Percentiles rank a stretch among this genome's conserved stretches.
phyloP scores from a whole-genome alignment of 2,113 vertebrate species.

The Aythya baeri region DNA sequence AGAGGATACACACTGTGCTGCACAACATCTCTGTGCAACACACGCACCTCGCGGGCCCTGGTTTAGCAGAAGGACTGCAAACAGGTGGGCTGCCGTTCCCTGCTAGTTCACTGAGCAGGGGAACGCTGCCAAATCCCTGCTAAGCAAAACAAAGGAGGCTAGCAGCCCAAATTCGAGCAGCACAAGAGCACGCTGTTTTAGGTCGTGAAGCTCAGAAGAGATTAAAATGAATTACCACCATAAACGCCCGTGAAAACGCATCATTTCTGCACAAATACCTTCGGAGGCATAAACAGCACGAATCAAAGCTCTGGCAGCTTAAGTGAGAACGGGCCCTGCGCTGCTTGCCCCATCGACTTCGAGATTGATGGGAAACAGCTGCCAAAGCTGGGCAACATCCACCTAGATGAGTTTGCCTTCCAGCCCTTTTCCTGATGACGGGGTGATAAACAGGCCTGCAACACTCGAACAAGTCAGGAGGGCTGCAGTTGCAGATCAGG shows the following conservation, averaged over 20 bases:
- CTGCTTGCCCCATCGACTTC: background rate
- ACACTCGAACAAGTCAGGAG: background rate
- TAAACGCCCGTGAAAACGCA: rapidly evolving
- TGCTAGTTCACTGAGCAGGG: background rate
- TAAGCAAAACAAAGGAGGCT: background rate
- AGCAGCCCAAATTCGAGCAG: background rate
- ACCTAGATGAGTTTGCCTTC: background rate
- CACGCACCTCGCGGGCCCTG: background rate
- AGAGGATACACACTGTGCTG: background rate
- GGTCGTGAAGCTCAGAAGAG: background rate
- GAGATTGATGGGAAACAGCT: background rate
- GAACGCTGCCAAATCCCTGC: background rate
- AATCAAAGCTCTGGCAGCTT: background rate
- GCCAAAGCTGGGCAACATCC: background rate
- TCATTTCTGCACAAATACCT: background rate
- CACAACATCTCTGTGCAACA: no score
- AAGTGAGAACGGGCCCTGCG: background rate
- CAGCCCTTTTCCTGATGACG: background rate
- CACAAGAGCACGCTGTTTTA: background rate
- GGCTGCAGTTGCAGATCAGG: background rate
- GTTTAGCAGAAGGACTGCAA: background rate
- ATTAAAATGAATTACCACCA: background rate
- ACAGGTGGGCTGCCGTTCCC: background rate
- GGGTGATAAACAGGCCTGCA: background rate
- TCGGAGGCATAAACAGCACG: background rate